Evolutionary conservation across 2,797 vertebrate genomes (phyloP).

Genomic region (Brachymystax lenok): DNA sequence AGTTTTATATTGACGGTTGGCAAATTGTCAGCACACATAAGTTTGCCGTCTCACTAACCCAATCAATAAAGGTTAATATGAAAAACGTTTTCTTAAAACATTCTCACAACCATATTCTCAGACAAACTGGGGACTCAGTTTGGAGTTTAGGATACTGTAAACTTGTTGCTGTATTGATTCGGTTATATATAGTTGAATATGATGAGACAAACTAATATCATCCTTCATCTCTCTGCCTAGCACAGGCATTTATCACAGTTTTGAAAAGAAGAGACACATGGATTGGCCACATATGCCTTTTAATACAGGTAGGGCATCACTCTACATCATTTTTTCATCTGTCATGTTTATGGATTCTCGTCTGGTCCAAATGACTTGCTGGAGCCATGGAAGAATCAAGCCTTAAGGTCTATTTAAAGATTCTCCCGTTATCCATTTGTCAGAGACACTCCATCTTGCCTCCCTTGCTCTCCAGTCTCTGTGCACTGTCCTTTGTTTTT

Average conservation of each 20-base stretch:
- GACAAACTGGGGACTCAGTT: too few species aligned
- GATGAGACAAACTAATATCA: too few species aligned
- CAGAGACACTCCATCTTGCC: conserved; percentile 40
- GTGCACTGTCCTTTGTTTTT: conserved; percentile 37
- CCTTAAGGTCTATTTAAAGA: conserved; percentile 64
- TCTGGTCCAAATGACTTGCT: conserved; percentile 59
- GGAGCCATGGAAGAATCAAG: conserved; percentile 44
- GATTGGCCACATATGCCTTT: not conserved
- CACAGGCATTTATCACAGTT: too few species aligned
- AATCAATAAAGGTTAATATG: conserved; percentile 15
- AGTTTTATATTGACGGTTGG: conserved; percentile 12
- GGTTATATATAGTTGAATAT: too few species aligned
- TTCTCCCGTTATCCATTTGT: conserved; percentile 52
- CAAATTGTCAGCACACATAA: conserved; percentile 12
- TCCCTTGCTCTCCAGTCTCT: conserved; percentile 42
- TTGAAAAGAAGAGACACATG: too few species aligned
- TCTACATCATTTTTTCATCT: conserved; percentile 67
- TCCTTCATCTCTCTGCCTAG: too few species aligned
- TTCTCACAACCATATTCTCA: too few species aligned
- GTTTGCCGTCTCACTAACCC: conserved; percentile 6
- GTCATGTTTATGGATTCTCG: conserved; percentile 70
- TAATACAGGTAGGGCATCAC: conserved; percentile 58
- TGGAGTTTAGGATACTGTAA: too few species aligned
- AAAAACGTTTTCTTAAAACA: too few species aligned
- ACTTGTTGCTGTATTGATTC: too few species aligned